Evolutionary conservation across 2,797 vertebrate genomes (phyloP).

Genomic region (Oceanodroma leucorhoa): DNA sequence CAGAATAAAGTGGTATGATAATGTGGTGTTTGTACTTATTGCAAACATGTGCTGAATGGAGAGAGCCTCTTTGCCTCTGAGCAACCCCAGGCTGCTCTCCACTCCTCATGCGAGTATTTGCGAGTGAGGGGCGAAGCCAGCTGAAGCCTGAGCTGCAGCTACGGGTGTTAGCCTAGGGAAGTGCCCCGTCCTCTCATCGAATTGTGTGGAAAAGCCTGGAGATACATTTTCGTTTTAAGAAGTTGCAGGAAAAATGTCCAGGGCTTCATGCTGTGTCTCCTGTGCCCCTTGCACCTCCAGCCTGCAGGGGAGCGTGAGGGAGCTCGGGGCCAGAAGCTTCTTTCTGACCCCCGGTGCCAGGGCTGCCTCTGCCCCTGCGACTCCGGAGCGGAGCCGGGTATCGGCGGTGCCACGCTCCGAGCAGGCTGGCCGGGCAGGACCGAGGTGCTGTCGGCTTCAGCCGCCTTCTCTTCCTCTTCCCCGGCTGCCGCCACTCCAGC

Average conservation of each 20-base stretch:
- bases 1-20: constrained; percentile 5
- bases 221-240: not conserved
- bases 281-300: no score
- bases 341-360: accelerated
- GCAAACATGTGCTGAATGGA: not conserved
- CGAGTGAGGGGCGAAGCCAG: not conserved
- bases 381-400: not conserved
- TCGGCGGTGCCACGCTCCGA: accelerated
- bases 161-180: accelerated
- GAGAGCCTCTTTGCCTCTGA: not conserved
- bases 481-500: not conserved
- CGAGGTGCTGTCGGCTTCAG: not conserved
- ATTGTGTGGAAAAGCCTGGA: not conserved
- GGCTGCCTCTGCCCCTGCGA: not conserved
- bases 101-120: not conserved
- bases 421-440: not conserved
- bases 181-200: not conserved
- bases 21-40: not conserved
- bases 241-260: not conserved
- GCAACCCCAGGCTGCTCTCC: not conserved
- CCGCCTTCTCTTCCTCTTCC: not conserved
- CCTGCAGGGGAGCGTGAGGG: not conserved
- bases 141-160: not conserved
- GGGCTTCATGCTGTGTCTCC: not conserved
- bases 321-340: not conserved